Evolutionary conservation across 2,888 invertebrate genomes (phyloP), one percentile per base, ranked within the genome.

Genomic region (Cryptocephalus moraei): DNA sequence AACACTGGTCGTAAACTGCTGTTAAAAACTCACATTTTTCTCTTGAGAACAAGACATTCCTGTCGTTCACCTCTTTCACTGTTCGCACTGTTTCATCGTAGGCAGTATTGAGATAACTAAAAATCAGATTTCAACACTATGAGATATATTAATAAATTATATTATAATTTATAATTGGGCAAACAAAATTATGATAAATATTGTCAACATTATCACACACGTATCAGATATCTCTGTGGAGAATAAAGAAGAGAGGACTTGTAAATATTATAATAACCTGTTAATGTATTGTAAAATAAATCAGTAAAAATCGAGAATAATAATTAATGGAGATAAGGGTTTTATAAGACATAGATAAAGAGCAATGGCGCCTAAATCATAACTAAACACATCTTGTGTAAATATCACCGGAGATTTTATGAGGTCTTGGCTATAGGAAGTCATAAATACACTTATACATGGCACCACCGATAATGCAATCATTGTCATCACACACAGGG

Each of bases 31-130:
- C 22, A 22, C 22, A 22, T 22, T 22, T 22, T 22, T 6, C 22
- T 22, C 22, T 22, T 6, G 22, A 22, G 22, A 22, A 22, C 3
- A 22, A 22, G 54, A 40, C 54, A 54, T 53, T 41, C 33, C 12
- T 36, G 36, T 12, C 36, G 36, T 36, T 36, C 32, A 39, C 34
- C 43, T 32, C 33, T 41, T 45, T 34, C 36, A 44, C n/a, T 6
- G 36, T 11, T 4, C 39, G 42, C 48, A 60, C 58, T 54, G 55
- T 49, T 53, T 53, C 57, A 56, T 57, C 56, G 54, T 54, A 48
- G 54, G 59, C 57, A 56, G 58, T 57, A 57, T 54, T 52, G 47
- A 58, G 58, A 60, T 59, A 61, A 63, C 62, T 62, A 42, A 58
- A 58, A 55, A 52, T 51, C 46, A 54, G 48, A 54, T 54, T 48